Base-by-base conservation (phyloP, 2,797 vertebrate species). In the Staurois parvus region DNA sequence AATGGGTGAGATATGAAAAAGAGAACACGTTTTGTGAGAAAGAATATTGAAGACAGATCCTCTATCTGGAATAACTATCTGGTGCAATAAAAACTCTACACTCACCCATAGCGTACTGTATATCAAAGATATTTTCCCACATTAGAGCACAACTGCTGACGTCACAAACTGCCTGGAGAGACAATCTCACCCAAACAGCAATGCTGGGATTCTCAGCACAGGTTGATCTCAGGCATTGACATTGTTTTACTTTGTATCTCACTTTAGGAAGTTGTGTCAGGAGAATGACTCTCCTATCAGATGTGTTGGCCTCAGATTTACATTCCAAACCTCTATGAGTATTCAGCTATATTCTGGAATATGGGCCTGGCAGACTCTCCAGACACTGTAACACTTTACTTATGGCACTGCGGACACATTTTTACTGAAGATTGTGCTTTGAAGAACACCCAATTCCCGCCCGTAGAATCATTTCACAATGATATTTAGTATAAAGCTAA, bases 221-320 rank as follows among this genome's bases (percentile, higher is more conserved):
- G 59, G 19, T 26, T 37, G 75, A n/a, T 76, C 19, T 59, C 48
- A 59, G 74, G 29, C 34, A 24, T 32, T 30, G 0, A 11, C 45
- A 24, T 12, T 32, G 26, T n/a, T 48, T 59, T 59, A 72, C 15
- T 76, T 56, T 76, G 74, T 37, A 76, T 76, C 52, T 26, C 32
- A 34, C 59, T n/a, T 34, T 76, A 21, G 52, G 52, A 62, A 62
- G n/a, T 37, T 12, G 21, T 40, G 3, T 72, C 21, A 37, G 69
- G 9, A 40, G 40, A 64, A 64, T 8, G 59, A 64, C 26, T 11
- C 24, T 64, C 11, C 59, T 64, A 64, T 64, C 59, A 64, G 59
- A 24, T 24, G 24, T 26, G 59, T 7, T 64, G 59, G 59, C 59
- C 59, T 64, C 59, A 64, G 59, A 8, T 64, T 64, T 64, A n/a